Conservation (phyloP, 2,797 vertebrate genomes). For the Tangara arthus region DNA sequence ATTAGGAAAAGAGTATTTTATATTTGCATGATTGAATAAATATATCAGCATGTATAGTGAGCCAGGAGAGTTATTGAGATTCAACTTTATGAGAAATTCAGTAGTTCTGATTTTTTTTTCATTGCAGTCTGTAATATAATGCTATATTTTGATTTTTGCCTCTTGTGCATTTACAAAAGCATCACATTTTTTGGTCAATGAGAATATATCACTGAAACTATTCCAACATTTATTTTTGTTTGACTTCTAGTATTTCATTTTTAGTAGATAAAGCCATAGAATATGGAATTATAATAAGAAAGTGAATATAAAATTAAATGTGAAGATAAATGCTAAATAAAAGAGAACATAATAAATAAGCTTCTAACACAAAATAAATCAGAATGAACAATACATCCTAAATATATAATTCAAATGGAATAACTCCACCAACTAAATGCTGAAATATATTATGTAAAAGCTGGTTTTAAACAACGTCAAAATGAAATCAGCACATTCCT, state of each 20-base stretch:
- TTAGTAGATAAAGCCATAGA: background rate
- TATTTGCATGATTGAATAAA: constrained; percentile 15
- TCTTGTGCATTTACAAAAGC: background rate
- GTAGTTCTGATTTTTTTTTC: background rate
- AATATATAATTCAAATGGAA: background rate
- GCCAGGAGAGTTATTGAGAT: background rate
- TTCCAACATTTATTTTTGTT: constrained; percentile 2
- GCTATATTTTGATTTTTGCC: background rate
- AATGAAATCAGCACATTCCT: background rate
- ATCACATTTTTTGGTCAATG: background rate
- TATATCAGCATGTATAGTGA: background rate
- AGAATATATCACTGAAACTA: background rate
- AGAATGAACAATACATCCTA: background rate
- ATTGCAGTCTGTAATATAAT: background rate
- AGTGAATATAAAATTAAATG: background rate
- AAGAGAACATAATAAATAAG: background rate
- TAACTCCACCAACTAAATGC: background rate
- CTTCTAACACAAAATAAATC: background rate
- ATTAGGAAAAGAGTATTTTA: background rate
- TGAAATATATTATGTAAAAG: background rate
- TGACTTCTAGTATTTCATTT: constrained; percentile 11
- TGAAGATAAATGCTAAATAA: background rate
- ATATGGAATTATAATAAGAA: background rate
- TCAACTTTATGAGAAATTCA: background rate
- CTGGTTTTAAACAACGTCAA: background rate